A percentile compares a stretch with the other conserved stretches of the same genome.
phyloP scores from a whole-genome alignment of 1,140 invertebrate species.

The silkworm (Bombyx mori) region ASM3026992v2 NC_085117.1:15399501-15400000 shows the following conservation, averaged over 20 bases:
- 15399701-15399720: conserved; percentile 93
- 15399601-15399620: conserved; percentile 85
- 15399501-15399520: conserved; percentile 98
- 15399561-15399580: conserved; percentile 97
- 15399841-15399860: conserved; percentile 90
- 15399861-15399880: conserved; percentile 90
- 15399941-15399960: conserved; percentile 93
- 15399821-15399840: conserved; percentile 95
- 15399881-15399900: conserved; percentile 85
- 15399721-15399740: conserved; percentile 80
- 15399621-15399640: conserved; percentile 83
- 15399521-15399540: conserved; percentile 98
- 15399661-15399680: conserved; percentile 93
- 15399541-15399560: conserved; percentile 92
- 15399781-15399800: conserved; percentile 85
- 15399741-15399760: conserved; percentile 86
- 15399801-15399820: conserved; percentile 96
- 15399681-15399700: conserved; percentile 98
- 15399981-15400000: conserved; percentile 88
- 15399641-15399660: conserved; percentile 91
- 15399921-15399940: conserved; percentile 62
- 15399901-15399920: conserved; percentile 86
- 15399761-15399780: conserved; percentile 82
- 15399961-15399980: conserved; percentile 92
- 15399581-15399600: conserved; percentile 87